Conservation (phyloP, 2,888 invertebrate species). For the Amphipyra berbera region DNA sequence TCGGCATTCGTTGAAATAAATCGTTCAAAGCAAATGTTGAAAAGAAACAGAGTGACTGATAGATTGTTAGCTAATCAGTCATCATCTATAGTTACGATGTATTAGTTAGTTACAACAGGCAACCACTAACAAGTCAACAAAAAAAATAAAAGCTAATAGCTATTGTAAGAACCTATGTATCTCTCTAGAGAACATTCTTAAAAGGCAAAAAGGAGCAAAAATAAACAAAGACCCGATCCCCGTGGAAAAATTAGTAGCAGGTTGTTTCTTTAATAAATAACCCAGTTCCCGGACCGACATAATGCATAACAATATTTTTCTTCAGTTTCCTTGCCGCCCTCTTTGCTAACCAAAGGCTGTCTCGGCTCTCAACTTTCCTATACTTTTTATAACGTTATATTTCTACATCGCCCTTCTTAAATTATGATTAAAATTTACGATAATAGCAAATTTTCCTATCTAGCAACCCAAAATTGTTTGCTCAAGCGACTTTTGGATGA, state of each 20-base stretch:
- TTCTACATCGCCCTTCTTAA: constrained; percentile 71
- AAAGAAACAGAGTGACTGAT: no score
- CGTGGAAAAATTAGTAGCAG: constrained; percentile 38
- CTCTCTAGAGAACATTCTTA: neutral
- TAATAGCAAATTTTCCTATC: constrained; percentile 57
- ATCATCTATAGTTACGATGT: no score
- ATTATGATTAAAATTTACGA: constrained; percentile 81
- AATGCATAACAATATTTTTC: constrained; percentile 58
- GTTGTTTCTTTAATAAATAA: constrained; percentile 52
- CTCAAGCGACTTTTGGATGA: constrained; percentile 46
- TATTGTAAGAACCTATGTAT: no score
- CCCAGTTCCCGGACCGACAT: constrained; percentile 35
- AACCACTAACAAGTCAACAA: no score
- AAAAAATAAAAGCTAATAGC: no score
- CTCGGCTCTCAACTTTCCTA: constrained; percentile 47
- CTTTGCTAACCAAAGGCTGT: constrained; percentile 26
- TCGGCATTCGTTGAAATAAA: no score
- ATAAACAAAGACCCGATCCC: constrained; percentile 27
- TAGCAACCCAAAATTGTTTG: constrained; percentile 64
- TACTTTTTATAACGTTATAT: constrained; percentile 67
- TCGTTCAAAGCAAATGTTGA: no score
- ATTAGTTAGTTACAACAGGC: no score
- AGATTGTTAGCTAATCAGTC: no score
- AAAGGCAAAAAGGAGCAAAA: constrained; percentile 2
- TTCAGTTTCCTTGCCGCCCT: constrained; percentile 38